A percentile compares a stretch with the other conserved stretches of the same genome.
Conservation (phyloP, 2,113 vertebrate species). For the Callipepla californica region DNA sequence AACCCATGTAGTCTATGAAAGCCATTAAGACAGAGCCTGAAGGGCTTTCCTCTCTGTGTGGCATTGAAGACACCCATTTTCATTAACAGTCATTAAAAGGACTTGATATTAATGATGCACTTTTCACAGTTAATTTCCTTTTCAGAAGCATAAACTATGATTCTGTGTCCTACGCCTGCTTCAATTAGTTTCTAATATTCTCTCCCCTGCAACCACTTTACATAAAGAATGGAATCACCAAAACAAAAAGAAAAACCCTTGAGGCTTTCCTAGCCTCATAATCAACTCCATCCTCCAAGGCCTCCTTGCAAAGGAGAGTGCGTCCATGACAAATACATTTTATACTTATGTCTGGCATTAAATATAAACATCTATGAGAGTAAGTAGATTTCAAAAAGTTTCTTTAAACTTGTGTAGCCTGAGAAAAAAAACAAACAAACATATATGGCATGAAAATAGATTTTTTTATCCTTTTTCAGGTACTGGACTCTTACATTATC, state of each 20-base stretch:
- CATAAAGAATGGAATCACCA: not conserved
- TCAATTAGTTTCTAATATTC: not conserved
- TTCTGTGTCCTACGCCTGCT: not conserved
- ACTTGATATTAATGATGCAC: slow-evolving; percentile 19
- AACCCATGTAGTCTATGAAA: not conserved
- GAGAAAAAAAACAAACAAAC: not conserved
- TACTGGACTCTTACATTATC: not conserved
- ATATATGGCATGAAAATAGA: not conserved
- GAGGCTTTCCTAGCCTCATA: not conserved
- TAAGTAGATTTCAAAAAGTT: not conserved
- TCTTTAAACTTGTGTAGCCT: not conserved
- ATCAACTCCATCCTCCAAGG: not conserved
- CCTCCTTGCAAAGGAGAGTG: not conserved
- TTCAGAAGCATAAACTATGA: not conserved
- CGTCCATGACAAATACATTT: not conserved
- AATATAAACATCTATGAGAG: not conserved
- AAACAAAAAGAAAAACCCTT: not conserved
- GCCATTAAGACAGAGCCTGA: not conserved
- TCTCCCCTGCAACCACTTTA: not conserved
- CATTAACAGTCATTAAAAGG: slow-evolving; percentile 17
- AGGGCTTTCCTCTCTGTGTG: not conserved
- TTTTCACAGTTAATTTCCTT: slow-evolving; percentile 37
- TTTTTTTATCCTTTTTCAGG: not conserved
- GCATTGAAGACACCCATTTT: slow-evolving; percentile 4
- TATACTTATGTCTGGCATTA: not conserved